These are phyloP conservation scores for Nannospalax galili DNA, from an alignment of 2,113 vertebrate genomes.

Conservation along the genomic window DNA sequence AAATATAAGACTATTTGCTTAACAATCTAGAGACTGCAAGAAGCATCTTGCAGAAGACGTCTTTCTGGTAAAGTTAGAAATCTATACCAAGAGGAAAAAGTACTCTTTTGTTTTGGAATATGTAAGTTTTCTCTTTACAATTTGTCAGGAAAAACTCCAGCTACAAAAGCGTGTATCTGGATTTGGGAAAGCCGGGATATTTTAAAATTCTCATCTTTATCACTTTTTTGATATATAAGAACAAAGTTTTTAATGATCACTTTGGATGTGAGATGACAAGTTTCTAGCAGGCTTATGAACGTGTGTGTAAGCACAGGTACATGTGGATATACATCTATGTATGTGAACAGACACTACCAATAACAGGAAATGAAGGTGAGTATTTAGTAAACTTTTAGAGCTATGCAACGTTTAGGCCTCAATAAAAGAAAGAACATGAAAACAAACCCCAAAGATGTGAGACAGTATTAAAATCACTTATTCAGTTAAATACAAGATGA, in stretches of 20 bases:
- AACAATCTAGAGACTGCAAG: background rate
- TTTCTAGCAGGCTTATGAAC: background rate
- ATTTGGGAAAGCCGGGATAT: background rate
- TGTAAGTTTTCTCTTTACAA: background rate
- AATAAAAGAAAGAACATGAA: background rate
- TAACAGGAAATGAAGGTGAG: background rate
- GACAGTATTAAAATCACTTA: background rate
- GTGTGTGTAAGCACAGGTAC: background rate
- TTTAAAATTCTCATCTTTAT: background rate
- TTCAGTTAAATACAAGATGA: background rate
- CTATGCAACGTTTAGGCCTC: background rate
- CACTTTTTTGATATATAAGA: background rate
- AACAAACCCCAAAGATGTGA: background rate
- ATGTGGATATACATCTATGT: background rate
- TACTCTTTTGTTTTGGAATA: background rate
- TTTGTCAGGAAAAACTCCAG: background rate
- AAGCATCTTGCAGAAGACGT: background rate
- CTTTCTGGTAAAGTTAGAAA: background rate
- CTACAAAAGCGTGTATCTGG: background rate
- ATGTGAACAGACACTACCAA: background rate
- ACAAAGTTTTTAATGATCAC: background rate
- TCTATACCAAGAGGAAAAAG: background rate
- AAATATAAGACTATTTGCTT: constrained; percentile 18
- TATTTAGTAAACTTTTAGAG: background rate
- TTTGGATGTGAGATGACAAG: background rate